Evolutionary conservation across 2,888 invertebrate species (phyloP), one percentile per base, ranked within the genome.

Genomic region (Tyria jacobaeae): DNA sequence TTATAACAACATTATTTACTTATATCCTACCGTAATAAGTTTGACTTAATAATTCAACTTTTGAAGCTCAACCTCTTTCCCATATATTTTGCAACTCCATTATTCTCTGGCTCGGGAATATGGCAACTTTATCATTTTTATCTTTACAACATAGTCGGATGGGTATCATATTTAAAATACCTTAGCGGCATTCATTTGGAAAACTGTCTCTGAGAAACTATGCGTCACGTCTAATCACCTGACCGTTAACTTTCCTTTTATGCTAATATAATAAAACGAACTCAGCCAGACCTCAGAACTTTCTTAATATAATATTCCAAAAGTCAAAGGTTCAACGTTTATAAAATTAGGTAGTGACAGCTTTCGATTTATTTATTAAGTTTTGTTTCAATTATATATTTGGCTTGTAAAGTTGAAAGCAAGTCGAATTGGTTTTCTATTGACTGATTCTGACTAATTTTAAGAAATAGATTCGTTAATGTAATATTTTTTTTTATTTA

Each of bases 251-350:
- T 87, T 87, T 82, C 77, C 76, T 81, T 84, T 83, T 80, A 87
- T 84, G 86, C 72, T 84, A 87, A 87, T 86, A 82, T 79, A 78
- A 80, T 81, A 78, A 84, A 85, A 82, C 70, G 71, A 78, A 76
- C 66, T 70, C 66, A 60, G 61, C 55, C 57, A 64, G 68, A 68
- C 72, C 68, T 71, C 63, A 63, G 69, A 88, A 87, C 84, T 88
- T 88, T 84, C 81, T 83, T 86, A 86, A 87, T 88, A 85, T 86
- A 83, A 85, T 85, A 84, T 81, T 82, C 76, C 69, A 70, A 79
- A 85, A 87, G 79, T 85, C 83, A 86, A 85, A 84, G 71, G 66
- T 70, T 76, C 70, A 71, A 71, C 76, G 78, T 81, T 84, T 84
- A 80, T 81, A 81, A 85, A 83, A 84, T 79, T 76, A 68, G 69